Base-by-base conservation (phyloP, 92 coral and sea anemone species). In the Actinernus sp. region DNA sequence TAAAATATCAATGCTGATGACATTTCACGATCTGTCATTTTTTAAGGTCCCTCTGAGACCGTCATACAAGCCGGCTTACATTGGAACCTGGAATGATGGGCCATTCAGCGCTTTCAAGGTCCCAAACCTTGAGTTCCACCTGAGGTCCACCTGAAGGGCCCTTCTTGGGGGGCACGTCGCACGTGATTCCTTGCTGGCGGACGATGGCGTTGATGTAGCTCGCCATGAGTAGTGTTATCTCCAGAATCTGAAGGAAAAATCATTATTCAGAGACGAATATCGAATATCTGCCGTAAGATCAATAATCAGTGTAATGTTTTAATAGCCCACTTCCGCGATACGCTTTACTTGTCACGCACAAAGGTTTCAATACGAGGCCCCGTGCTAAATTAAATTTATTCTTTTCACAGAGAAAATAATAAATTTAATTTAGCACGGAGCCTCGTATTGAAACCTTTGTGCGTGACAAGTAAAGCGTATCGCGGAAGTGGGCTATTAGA, bases 21-120 rank as follows among this genome's bases (percentile, higher is more conserved):
- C 29, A 52, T 17, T 19, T 19, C 25, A 5, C 58, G 29, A 18
- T 3, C 58, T 1, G 4, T 5, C 7, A 56, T 20, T 26, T 11
- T 27, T 56, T 0, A 14, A 2, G 9, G 21, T 61, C 8, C 24
- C 39, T 14, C 23, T 34, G 11, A 24, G 37, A 55, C 26, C 58
- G 19, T 79, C 66, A 85, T 27, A 85, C 58, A 23, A 85, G 81
- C 26, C 52, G 76, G 43, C 97, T 94, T 12, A 90, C 96, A 6
- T 74, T 86, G 33, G 97, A 81, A 36, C 98, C 98, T 5, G 98
- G 95, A 20, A 94, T 87, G 53, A 94, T 87, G 49, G 98, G 98
- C 98, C 98, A 94, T 81, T 94, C 98, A 12, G 98, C 94, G 67
- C 98, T 94, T 51, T 94, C 98, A 32, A 94, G 88, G 72, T 94